A percentile compares a stretch with the other conserved stretches of the same genome.
Conservation (phyloP, 92 coral and sea anemone genomes). For the Virgularia gustaviana region DNA sequence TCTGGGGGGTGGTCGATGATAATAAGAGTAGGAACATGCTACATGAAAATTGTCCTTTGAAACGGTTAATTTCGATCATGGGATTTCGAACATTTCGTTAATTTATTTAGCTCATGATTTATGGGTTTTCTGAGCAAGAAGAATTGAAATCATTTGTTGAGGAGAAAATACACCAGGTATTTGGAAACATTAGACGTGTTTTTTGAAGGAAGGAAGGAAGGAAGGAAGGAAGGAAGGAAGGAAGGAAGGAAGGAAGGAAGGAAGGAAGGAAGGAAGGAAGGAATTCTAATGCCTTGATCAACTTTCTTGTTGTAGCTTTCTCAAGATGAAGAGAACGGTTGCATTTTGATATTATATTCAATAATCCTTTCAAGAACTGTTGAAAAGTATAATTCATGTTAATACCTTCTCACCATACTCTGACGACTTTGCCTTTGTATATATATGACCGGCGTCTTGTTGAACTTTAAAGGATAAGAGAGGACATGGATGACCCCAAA, state of each 20-base stretch:
- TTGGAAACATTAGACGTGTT: neutral
- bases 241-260: neutral
- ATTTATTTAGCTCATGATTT: conserved; percentile 63
- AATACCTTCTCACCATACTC: neutral
- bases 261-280: neutral
- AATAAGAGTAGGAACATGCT: too few species aligned
- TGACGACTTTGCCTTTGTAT: too few species aligned
- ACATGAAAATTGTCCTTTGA: too few species aligned
- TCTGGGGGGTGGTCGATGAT: too few species aligned
- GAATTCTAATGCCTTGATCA: neutral
- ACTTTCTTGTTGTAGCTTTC: conserved; percentile 55
- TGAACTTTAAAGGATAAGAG: conserved; percentile 52
- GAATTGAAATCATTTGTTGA: conserved; percentile 10
- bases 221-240: neutral
- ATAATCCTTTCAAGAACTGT: conserved; percentile 71
- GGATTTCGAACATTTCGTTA: too few species aligned
- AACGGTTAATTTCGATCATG: too few species aligned
- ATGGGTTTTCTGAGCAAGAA: conserved; percentile 58
- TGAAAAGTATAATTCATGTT: conserved; percentile 46
- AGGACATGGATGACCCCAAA: conserved; percentile 85
- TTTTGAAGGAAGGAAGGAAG: neutral
- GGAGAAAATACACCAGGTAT: conserved; percentile 19
- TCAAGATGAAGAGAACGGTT: conserved; percentile 66
- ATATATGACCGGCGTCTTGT: neutral
- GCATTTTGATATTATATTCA: conserved; percentile 76